phyloP scores from a whole-genome alignment of 2,888 invertebrate species.

The Morinoia aosen region DNA sequence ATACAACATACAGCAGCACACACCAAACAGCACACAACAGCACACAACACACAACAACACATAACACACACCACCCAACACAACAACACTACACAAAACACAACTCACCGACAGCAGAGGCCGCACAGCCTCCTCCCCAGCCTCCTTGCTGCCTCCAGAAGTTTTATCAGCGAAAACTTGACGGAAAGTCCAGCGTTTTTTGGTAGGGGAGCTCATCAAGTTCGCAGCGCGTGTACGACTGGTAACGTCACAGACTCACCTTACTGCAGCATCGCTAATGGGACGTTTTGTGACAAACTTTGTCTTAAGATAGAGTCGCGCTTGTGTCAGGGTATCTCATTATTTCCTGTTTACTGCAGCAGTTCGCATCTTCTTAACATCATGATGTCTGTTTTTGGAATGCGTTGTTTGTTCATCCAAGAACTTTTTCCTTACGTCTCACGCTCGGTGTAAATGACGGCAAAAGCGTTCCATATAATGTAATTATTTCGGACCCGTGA shows the following conservation, averaged over 20 bases:
- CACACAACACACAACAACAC: no score
- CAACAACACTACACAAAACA: not conserved
- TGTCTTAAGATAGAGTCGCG: not conserved
- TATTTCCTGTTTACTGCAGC: not conserved
- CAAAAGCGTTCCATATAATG: not conserved
- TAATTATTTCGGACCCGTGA: not conserved
- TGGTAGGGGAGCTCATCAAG: constrained; percentile 16
- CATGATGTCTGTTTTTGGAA: not conserved
- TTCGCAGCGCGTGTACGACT: not conserved
- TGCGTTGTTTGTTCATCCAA: not conserved
- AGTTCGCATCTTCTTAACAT: not conserved
- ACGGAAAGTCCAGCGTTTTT: constrained; percentile 30
- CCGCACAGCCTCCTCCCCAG: not conserved
- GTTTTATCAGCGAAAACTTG: constrained; percentile 16
- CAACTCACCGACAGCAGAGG: constrained; percentile 23
- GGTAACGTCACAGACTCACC: not conserved
- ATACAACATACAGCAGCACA: no score
- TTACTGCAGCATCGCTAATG: not conserved
- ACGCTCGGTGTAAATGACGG: not conserved
- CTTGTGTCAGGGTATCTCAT: not conserved
- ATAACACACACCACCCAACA: not conserved
- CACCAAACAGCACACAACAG: no score
- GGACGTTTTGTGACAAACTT: not conserved
- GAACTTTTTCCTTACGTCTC: not conserved
- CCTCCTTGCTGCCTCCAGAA: not conserved